These are phyloP conservation scores for Papilio helenus DNA, from an alignment of 1,140 invertebrate genomes.

Conservation along the genomic window DNA sequence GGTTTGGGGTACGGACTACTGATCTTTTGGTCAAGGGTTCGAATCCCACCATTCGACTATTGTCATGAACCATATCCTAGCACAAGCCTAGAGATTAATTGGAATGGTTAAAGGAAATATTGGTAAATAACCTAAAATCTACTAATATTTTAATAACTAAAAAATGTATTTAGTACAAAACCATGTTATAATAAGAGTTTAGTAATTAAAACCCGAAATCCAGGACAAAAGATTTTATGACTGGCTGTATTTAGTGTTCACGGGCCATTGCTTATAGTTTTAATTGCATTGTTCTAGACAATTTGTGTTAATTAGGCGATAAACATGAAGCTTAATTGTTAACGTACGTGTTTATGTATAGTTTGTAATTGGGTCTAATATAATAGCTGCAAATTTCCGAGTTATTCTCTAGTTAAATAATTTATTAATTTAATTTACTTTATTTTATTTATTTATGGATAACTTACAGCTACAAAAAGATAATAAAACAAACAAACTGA, in stretches of 20 bases:
- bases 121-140: too few species aligned
- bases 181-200: neutral
- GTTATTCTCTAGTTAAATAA: neutral
- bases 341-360: neutral
- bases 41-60: too few species aligned
- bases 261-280: slow-evolving; percentile 11
- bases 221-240: slow-evolving; percentile 12
- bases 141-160: too few species aligned
- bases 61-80: too few species aligned
- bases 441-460: too few species aligned
- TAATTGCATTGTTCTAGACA: slow-evolving; percentile 23
- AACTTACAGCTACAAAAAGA: too few species aligned
- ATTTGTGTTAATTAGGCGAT: slow-evolving; percentile 4
- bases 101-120: too few species aligned
- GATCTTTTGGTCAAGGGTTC: too few species aligned
- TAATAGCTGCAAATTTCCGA: neutral
- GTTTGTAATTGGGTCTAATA: slow-evolving; percentile 11
- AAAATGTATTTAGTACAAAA: too few species aligned
- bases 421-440: neutral
- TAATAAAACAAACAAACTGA: too few species aligned
- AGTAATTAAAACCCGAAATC: neutral
- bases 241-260: slow-evolving; percentile 2
- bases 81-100: too few species aligned
- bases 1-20: too few species aligned
- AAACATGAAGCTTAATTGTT: slow-evolving; percentile 22